A percentile compares a stretch with the other conserved stretches of the same genome.
phyloP scores from a whole-genome alignment of 2,888 invertebrate genomes.

The Cataglyphis altisquamis region DNA sequence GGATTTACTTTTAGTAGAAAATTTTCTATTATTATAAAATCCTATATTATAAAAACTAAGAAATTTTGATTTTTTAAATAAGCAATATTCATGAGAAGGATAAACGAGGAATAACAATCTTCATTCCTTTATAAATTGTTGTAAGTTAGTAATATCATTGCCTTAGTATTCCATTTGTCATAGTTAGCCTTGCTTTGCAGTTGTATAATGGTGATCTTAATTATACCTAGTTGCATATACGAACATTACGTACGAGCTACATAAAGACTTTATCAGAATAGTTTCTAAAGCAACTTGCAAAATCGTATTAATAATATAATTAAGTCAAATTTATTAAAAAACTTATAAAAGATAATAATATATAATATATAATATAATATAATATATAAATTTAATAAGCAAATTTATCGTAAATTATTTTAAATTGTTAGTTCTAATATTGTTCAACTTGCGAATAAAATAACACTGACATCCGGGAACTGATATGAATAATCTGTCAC shows the following conservation, averaged over 20 bases:
- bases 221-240: not conserved
- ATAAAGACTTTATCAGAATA: constrained; percentile 6
- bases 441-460: constrained; percentile 14
- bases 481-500: not conserved
- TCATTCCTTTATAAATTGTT: not conserved
- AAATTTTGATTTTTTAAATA: not conserved
- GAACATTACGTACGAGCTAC: not conserved
- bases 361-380: not conserved
- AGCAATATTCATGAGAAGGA: not conserved
- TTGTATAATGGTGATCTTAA: constrained; percentile 10
- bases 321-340: not conserved
- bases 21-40: not conserved
- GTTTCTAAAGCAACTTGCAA: not conserved
- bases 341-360: not conserved
- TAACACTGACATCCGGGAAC: constrained; percentile 1
- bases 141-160: not conserved
- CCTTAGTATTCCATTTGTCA: not conserved
- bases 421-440: not conserved
- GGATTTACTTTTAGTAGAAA: not conserved
- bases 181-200: constrained; percentile 6
- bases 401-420: not conserved
- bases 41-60: not conserved
- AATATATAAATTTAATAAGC: not conserved
- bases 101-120: not conserved
- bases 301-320: not conserved